phyloP scores from a whole-genome alignment of 2,888 invertebrate species.

The Hypena proboscidalis region DNA sequence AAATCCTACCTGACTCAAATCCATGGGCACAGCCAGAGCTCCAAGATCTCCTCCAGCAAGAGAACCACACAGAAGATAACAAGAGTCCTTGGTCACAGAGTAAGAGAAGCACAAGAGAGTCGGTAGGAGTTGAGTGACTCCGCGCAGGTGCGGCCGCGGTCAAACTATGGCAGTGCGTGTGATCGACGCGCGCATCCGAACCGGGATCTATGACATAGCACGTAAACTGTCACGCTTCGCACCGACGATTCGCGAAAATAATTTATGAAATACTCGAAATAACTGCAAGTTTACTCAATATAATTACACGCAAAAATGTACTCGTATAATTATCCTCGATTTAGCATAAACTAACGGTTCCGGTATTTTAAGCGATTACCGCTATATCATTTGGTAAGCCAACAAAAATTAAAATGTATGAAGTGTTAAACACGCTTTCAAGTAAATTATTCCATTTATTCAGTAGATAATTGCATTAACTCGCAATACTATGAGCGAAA shows the following conservation, averaged over 20 bases:
- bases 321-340: too few relatives aligned
- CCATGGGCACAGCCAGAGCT: conserved; percentile 44
- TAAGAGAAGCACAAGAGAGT: conserved; percentile 9
- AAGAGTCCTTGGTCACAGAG: conserved; percentile 3
- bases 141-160: conserved; percentile 19
- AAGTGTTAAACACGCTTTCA: too few relatives aligned
- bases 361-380: too few relatives aligned
- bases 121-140: conserved; percentile 6
- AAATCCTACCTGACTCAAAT: conserved; percentile 63
- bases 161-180: conserved; percentile 9
- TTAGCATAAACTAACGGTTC: too few relatives aligned
- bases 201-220: conserved; percentile 13
- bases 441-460: too few relatives aligned
- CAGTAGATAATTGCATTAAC: too few relatives aligned
- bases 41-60: not conserved
- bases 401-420: too few relatives aligned
- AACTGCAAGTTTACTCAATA: too few relatives aligned
- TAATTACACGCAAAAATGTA: too few relatives aligned
- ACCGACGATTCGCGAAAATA: not conserved
- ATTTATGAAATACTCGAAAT: not conserved
- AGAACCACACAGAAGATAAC: conserved; percentile 1
- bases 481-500: too few relatives aligned
- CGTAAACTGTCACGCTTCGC: conserved; percentile 33
- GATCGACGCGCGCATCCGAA: conserved; percentile 25
- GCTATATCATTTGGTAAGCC: too few relatives aligned